A percentile compares a stretch with the other conserved stretches of the same genome.
Evolutionary conservation across 2,113 vertebrate genomes (phyloP).

Genomic region (Alosa alosa): DNA sequence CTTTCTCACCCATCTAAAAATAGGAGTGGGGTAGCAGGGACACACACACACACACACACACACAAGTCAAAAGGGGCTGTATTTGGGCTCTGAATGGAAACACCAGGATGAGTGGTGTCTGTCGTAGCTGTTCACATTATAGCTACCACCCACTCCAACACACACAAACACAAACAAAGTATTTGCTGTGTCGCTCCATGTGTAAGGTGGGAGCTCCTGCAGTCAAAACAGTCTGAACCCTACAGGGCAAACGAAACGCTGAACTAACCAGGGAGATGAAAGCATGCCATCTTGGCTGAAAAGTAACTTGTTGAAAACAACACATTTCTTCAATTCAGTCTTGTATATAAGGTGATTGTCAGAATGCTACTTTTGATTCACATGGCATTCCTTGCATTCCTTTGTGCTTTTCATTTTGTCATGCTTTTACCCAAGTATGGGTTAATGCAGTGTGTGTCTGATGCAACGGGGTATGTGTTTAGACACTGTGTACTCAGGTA

Average conservation of each 20-base stretch:
- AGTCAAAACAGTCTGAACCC: background rate
- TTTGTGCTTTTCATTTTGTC: background rate
- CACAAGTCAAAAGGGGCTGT: slow-evolving; percentile 19
- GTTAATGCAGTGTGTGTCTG: background rate
- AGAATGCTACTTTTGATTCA: background rate
- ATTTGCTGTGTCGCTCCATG: background rate
- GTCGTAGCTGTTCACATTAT: slow-evolving; percentile 34
- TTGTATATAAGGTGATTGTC: background rate
- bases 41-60: background rate
- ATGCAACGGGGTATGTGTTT: too few relatives aligned
- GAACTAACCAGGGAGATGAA: background rate
- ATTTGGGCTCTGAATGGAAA: slow-evolving; percentile 35
- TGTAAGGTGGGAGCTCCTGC: background rate
- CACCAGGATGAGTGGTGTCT: slow-evolving; percentile 46
- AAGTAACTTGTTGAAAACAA: background rate
- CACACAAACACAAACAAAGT: background rate
- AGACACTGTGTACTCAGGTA: background rate
- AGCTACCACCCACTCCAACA: slow-evolving; percentile 5
- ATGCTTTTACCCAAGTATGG: background rate
- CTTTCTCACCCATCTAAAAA: slow-evolving; percentile 71
- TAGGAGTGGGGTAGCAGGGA: slow-evolving; percentile 54
- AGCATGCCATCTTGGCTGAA: background rate
- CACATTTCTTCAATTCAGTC: background rate
- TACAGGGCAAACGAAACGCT: background rate
- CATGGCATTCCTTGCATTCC: background rate